A percentile compares a stretch with the other conserved stretches of the same genome.
These are phyloP conservation scores for Spisula solida DNA, from an alignment of 2,888 invertebrate genomes.

Conservation along the genomic window DNA sequence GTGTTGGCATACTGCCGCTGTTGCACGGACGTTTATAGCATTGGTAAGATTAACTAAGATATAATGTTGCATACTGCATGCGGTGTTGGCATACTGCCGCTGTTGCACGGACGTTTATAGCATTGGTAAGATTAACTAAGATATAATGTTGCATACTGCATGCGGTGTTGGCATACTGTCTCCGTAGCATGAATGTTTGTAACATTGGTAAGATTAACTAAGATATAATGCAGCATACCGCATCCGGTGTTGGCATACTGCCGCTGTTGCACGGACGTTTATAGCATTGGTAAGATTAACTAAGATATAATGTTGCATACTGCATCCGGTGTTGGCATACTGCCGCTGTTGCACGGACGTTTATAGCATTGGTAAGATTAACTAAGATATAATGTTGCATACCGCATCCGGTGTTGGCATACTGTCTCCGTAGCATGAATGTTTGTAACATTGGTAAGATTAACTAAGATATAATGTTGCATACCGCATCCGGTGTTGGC, in stretches of 20 bases:
- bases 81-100: slow-evolving; percentile 54
- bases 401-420: slow-evolving; percentile 51
- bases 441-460: slow-evolving; percentile 64
- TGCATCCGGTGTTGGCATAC: slow-evolving; percentile 56
- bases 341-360: slow-evolving; percentile 58
- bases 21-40: slow-evolving; percentile 63
- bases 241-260: slow-evolving; percentile 53
- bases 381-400: slow-evolving; percentile 20
- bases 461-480: neutral
- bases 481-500: slow-evolving; percentile 51
- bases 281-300: too few relatives aligned
- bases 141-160: slow-evolving; percentile 35
- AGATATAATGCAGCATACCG: slow-evolving; percentile 36
- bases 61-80: slow-evolving; percentile 39
- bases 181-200: slow-evolving; percentile 64
- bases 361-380: slow-evolving; percentile 62
- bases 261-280: slow-evolving; percentile 60
- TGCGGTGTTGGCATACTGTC: slow-evolving; percentile 54
- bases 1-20: slow-evolving; percentile 52
- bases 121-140: too few relatives aligned
- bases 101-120: slow-evolving; percentile 64
- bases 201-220: too few relatives aligned
- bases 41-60: too few relatives aligned
- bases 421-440: slow-evolving; percentile 60
- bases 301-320: slow-evolving; percentile 27